Evolutionary conservation across 2,888 invertebrate species (phyloP), one percentile per base, ranked within the genome.

Genomic region (Chrysina gloriosa): DNA sequence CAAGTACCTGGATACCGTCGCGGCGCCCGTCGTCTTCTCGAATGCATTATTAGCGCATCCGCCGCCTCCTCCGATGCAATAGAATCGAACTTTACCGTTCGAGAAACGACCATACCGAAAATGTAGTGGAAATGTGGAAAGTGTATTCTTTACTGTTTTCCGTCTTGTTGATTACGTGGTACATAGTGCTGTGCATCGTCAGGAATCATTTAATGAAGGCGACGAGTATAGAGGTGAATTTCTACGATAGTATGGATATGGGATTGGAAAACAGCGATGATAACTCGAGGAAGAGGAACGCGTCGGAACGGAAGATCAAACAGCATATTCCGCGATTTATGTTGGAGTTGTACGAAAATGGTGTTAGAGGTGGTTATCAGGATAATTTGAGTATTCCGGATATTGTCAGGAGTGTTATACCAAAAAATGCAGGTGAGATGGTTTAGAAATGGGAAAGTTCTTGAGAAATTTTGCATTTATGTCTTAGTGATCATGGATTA

Each of bases 261-360:
- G 63, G 54, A 5, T 36, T 69, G 9, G 54, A 56, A 52, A 68
- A 29, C 11, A 64, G 63, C 11, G 58, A 65, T 42, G 25, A 52
- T 21, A 34, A 14, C 21, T 19, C n/a, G 4, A 16, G 23, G 7
- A 64, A 39, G 16, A 64, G 19, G 47, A 19, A 14, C 25, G 5
- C 16, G 4, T 14, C 19, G 3, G 31, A 39, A 29, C 63, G 50
- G n/a, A 69, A 69, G 52, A 63, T 69, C 7, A 65, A 65, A 7
- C 69, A 69, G 14, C 83, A 83, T 65, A 77, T 83, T 7, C 82
- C 83, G 0, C 82, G 83, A 70, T 82, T 82, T 72, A 83, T 83
- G 83, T 66, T 83, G 65, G 82, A 83, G 67, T 73, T 83, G 66
- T 83, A 83, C 67, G 81, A 82, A 68, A 78, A 76, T 50, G 61